A percentile compares a stretch with the other conserved stretches of the same genome.
Evolutionary conservation across 2,797 vertebrate species (phyloP).

Genomic region (Lagorchestes hirsutus): DNA sequence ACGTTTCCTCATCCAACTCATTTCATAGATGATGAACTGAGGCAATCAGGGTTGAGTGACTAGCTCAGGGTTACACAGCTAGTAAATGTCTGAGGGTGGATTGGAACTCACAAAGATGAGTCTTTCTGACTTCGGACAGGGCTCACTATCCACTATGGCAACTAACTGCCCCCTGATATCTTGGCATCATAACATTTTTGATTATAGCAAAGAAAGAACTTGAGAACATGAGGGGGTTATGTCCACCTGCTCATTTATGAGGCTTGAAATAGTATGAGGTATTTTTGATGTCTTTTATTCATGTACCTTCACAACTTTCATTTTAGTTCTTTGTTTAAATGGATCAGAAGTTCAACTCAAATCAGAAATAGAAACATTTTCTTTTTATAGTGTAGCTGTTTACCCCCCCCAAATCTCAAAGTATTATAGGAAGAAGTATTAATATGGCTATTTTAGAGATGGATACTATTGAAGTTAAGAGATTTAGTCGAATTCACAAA

Average conservation of each 20-base stretch:
- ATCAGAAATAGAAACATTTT: slow-evolving; percentile 31
- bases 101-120: no score
- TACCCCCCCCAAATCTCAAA: slow-evolving; percentile 21
- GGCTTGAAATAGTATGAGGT: not conserved
- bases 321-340: slow-evolving; percentile 4
- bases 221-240: not conserved
- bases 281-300: not conserved
- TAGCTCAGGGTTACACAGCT: no score
- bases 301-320: not conserved
- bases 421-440: slow-evolving; percentile 43
- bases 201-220: not conserved
- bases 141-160: no score
- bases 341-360: not conserved
- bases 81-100: no score
- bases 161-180: no score
- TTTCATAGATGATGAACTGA: no score
- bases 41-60: no score
- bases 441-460: not conserved
- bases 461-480: not conserved
- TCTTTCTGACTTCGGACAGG: no score
- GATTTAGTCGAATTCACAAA: not conserved
- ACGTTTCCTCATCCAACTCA: no score
- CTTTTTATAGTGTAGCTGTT: not conserved
- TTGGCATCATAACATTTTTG: not conserved
- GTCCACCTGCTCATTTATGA: rapidly evolving